A percentile compares a stretch with the other conserved stretches of the same genome.
phyloP scores from a whole-genome alignment of 92 coral and sea anemone genomes.

The Porites cylindrica region DNA sequence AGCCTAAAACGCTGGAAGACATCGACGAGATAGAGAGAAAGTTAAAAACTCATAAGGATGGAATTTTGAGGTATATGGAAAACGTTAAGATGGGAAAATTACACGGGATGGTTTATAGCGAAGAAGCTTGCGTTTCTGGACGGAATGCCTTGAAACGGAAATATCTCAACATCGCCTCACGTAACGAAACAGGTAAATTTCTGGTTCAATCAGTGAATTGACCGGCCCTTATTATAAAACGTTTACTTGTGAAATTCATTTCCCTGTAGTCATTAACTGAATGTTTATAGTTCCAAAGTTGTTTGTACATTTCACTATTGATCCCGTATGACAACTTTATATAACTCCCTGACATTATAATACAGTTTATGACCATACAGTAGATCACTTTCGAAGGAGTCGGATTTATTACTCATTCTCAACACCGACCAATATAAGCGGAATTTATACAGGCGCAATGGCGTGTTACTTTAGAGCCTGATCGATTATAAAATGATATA shows the following conservation, averaged over 20 bases:
- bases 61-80: conserved; percentile 73
- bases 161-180: conserved; percentile 75
- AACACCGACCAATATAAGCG: too few species aligned
- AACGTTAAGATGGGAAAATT: conserved; percentile 85
- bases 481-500: too few species aligned
- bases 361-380: too few species aligned
- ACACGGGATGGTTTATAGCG: conserved; percentile 86
- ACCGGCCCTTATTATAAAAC: not conserved
- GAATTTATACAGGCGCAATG: too few species aligned
- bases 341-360: too few species aligned
- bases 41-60: conserved; percentile 54
- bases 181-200: conserved; percentile 82
- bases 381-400: too few species aligned
- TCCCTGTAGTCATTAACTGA: not conserved
- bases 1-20: conserved; percentile 67
- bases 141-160: conserved; percentile 74
- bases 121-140: conserved; percentile 92
- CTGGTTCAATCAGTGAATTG: not conserved
- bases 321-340: too few species aligned
- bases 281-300: not conserved
- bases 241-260: too few species aligned
- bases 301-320: too few species aligned
- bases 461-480: too few species aligned
- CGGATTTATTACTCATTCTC: too few species aligned
- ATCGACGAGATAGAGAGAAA: conserved; percentile 58